phyloP scores from a whole-genome alignment of 1,140 invertebrate genomes.

The Lasioglossum baleicum region DNA sequence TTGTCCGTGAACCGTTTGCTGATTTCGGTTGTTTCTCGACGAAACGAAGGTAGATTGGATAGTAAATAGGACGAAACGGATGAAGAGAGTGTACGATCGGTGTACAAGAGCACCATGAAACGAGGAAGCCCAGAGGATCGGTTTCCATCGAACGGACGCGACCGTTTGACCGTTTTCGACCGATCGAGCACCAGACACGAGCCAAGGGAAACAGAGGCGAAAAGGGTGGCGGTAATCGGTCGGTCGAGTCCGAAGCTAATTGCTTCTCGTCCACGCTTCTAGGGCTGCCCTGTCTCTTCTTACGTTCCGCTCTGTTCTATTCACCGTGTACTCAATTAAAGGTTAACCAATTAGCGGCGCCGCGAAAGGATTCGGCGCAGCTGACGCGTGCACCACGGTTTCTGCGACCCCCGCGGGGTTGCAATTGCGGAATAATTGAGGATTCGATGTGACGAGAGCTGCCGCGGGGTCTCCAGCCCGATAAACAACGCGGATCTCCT shows the following conservation, averaged over 20 bases:
- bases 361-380: constrained; percentile 17
- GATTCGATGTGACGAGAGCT: too few species aligned
- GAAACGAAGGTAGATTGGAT: too few species aligned
- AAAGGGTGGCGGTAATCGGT: constrained; percentile 53
- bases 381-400: background rate
- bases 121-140: background rate
- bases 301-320: constrained; percentile 57
- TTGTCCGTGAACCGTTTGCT: too few species aligned
- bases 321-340: constrained; percentile 45
- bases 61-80: too few species aligned
- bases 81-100: too few species aligned
- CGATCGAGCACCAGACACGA: background rate
- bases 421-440: too few species aligned
- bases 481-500: too few species aligned
- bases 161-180: background rate
- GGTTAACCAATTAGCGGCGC: constrained; percentile 44
- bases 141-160: background rate
- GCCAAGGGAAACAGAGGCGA: background rate
- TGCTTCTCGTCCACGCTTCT: constrained; percentile 67
- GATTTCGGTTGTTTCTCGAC: too few species aligned
- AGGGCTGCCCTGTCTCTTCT: constrained; percentile 69
- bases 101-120: too few species aligned
- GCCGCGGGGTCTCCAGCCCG: too few species aligned
- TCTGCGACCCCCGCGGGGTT: too few species aligned
- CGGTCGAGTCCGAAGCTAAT: constrained; percentile 63